Percentiles rank a stretch among this genome's conserved stretches.
These are phyloP conservation scores for Aphyosemion australe DNA, from an alignment of 2,113 vertebrate species.

Conservation along the genomic window DNA sequence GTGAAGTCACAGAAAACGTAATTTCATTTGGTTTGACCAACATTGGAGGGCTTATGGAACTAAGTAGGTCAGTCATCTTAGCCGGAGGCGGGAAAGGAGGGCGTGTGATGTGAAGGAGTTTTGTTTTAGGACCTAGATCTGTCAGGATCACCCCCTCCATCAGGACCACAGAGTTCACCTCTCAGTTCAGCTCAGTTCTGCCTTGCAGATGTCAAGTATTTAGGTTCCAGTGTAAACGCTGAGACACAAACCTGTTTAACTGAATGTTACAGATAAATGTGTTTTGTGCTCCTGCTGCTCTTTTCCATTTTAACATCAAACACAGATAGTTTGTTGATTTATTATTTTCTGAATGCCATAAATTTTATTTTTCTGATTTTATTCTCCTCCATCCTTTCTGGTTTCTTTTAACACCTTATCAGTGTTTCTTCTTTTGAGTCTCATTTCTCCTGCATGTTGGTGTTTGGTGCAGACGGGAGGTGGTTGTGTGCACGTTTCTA, in stretches of 20 bases:
- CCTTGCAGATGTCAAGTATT: too few relatives aligned
- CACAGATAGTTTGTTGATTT: neutral
- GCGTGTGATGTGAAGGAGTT: conserved; percentile 61
- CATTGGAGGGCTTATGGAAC: conserved; percentile 50
- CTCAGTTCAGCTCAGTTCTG: too few relatives aligned
- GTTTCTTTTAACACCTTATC: neutral
- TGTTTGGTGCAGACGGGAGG: neutral
- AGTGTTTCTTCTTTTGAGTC: neutral
- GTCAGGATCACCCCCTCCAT: conserved; percentile 42
- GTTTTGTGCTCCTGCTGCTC: too few relatives aligned
- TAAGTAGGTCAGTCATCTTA: conserved; percentile 76
- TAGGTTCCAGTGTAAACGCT: too few relatives aligned
- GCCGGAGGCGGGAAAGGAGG: conserved; percentile 50
- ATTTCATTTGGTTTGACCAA: conserved; percentile 58
- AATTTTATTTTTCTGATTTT: neutral
- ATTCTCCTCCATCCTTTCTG: neutral
- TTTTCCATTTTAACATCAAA: too few relatives aligned
- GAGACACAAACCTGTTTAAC: too few relatives aligned
- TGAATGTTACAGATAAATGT: too few relatives aligned
- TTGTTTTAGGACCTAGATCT: conserved; percentile 71
- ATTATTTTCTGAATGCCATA: neutral
- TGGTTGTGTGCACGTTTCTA: neutral
- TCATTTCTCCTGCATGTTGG: conserved; percentile 15
- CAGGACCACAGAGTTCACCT: conserved; percentile 26
- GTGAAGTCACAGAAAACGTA: conserved; percentile 56